These are phyloP conservation scores for Clangula hyemalis DNA, from an alignment of 2,797 vertebrate genomes.

Conservation along the genomic window DNA sequence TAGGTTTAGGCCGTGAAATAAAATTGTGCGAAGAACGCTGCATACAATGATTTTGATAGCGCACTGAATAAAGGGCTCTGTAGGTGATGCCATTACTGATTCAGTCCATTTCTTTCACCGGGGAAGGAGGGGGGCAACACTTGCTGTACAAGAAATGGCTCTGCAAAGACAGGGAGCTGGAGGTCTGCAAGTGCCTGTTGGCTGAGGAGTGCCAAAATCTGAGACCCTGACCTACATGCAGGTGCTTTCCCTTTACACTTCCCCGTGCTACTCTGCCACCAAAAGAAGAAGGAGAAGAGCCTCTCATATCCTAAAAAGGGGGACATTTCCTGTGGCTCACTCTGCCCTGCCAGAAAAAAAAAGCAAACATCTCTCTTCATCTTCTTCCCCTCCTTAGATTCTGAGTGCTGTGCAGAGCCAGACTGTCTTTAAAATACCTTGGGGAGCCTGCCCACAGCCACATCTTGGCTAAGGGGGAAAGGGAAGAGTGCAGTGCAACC, in stretches of 20 bases:
- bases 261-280: background rate
- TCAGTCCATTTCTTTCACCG: background rate
- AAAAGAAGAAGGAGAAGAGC: background rate
- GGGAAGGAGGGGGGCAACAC: background rate
- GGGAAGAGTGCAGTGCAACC: background rate
- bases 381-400: background rate
- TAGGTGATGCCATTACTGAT: background rate
- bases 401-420: background rate
- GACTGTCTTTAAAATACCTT: background rate
- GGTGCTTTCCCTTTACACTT: background rate
- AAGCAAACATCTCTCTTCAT: background rate
- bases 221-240: background rate
- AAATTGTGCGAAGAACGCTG: conserved; percentile 1
- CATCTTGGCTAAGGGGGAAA: background rate
- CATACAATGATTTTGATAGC: background rate
- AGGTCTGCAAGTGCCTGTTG: background rate
- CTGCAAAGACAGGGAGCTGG: background rate
- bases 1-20: conserved; percentile 37
- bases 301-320: background rate
- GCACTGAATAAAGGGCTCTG: background rate
- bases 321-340: background rate
- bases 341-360: background rate
- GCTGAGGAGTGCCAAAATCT: background rate
- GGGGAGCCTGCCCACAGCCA: background rate
- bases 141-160: background rate